These are phyloP conservation scores for Latrodectus geometricus DNA, from an alignment of 1,140 invertebrate genomes.

Conservation along the genomic window DNA sequence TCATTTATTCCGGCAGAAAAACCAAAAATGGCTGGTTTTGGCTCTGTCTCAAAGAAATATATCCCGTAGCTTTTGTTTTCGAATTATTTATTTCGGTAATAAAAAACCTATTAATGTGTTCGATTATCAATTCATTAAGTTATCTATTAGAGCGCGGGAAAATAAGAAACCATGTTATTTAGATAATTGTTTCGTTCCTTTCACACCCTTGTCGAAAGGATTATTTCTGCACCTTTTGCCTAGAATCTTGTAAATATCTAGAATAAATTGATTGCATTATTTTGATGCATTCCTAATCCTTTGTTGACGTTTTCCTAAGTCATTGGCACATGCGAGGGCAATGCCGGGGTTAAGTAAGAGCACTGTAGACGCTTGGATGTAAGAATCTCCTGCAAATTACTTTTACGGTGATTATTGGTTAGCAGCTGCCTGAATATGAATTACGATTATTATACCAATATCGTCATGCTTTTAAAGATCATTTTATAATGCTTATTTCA, in stretches of 20 bases:
- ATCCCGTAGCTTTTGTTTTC: slow-evolving; percentile 13
- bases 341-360: too few species aligned
- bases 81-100: slow-evolving; percentile 1
- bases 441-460: too few species aligned
- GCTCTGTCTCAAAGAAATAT: background rate
- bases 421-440: too few species aligned
- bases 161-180: background rate
- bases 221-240: background rate
- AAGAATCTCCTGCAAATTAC: too few species aligned
- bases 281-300: background rate
- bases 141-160: background rate
- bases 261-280: background rate
- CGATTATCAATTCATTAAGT: slow-evolving; percentile 36
- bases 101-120: slow-evolving; percentile 31
- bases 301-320: background rate
- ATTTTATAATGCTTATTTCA: too few species aligned
- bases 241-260: background rate
- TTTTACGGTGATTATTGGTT: too few species aligned
- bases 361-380: too few species aligned
- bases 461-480: too few species aligned
- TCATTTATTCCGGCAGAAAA: background rate
- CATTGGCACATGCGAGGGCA: too few species aligned
- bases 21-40: background rate
- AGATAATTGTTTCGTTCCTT: background rate
- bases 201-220: background rate